Percentiles rank a stretch among this genome's conserved stretches.
Conservation (phyloP, 2,888 invertebrate genomes). For the Itoplectis maculator region DNA sequence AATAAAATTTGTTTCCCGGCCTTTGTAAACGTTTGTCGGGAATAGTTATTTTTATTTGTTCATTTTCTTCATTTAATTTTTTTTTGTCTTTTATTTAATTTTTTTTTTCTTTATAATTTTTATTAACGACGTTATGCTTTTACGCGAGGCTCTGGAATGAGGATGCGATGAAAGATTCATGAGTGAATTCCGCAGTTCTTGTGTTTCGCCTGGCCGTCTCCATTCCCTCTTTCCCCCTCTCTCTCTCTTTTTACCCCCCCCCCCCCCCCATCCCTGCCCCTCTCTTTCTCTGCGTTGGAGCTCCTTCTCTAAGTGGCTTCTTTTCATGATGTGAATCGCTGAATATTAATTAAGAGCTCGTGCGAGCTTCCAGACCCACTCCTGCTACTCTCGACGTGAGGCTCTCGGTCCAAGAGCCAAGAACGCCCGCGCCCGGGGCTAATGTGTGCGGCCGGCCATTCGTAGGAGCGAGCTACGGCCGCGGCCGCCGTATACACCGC, state of each 20-base stretch:
- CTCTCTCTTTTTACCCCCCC: conserved; percentile 56
- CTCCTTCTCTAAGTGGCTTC: conserved; percentile 74
- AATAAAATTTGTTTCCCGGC: conserved; percentile 16
- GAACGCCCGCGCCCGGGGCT: conserved; percentile 46
- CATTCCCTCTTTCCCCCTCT: conserved; percentile 43
- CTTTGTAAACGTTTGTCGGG: conserved; percentile 22
- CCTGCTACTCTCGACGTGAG: conserved; percentile 46
- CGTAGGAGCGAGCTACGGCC: conserved; percentile 19
- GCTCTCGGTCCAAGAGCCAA: conserved; percentile 57
- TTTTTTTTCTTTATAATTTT: conserved; percentile 16
- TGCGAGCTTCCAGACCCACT: conserved; percentile 63
- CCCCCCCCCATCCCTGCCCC: conserved; percentile 43
- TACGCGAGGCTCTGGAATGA: conserved; percentile 28
- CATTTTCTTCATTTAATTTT: neutral
- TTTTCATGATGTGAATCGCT: conserved; percentile 77
- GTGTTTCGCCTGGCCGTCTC: conserved; percentile 49
- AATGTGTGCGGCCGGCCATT: conserved; percentile 53
- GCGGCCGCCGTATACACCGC: neutral
- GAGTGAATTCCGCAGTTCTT: conserved; percentile 63
- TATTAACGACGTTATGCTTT: conserved; percentile 39
- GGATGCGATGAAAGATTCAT: conserved; percentile 64
- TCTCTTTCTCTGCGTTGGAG: conserved; percentile 32
- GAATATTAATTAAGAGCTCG: conserved; percentile 79
- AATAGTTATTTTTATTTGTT: too few relatives aligned
- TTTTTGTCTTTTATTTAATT: neutral